Evolutionary conservation across 2,113 vertebrate genomes (phyloP).

Genomic region (Bombycilla garrulus): DNA sequence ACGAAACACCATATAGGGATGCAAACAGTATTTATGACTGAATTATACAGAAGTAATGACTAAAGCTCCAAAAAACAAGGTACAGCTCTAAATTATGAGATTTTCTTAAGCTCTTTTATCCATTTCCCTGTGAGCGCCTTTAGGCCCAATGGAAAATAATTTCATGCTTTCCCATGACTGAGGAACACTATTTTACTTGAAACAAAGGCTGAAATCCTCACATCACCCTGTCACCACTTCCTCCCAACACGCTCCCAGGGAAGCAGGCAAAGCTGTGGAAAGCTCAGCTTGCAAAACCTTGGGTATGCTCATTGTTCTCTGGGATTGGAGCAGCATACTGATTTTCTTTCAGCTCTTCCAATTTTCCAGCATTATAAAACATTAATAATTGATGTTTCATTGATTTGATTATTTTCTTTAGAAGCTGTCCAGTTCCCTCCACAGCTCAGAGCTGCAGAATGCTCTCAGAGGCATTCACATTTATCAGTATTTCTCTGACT

Average conservation of each 20-base stretch:
- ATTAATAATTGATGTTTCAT: conserved; percentile 37
- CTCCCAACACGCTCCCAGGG: not conserved
- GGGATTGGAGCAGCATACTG: not conserved
- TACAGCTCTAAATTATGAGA: not conserved
- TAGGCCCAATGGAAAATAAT: not conserved
- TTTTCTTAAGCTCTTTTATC: not conserved
- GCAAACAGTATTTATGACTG: not conserved
- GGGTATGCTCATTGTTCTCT: not conserved
- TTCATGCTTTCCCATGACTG: not conserved
- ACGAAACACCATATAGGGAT: rapidly evolving
- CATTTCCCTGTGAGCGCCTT: not conserved
- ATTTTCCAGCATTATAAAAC: conserved; percentile 14
- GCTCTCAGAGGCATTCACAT: not conserved
- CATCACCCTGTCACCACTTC: not conserved
- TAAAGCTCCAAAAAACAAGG: not conserved
- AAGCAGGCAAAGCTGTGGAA: not conserved
- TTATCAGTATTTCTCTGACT: conserved; percentile 17
- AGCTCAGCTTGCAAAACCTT: not conserved
- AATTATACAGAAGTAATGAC: not conserved
- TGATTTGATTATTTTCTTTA: conserved; percentile 46
- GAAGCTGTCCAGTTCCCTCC: not conserved
- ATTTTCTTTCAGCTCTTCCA: not conserved
- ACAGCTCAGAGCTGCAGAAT: not conserved
- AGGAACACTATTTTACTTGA: not conserved
- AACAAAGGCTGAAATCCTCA: not conserved